Conservation (phyloP, 2,113 vertebrate species). For the Herpetotheres cachinnans region DNA sequence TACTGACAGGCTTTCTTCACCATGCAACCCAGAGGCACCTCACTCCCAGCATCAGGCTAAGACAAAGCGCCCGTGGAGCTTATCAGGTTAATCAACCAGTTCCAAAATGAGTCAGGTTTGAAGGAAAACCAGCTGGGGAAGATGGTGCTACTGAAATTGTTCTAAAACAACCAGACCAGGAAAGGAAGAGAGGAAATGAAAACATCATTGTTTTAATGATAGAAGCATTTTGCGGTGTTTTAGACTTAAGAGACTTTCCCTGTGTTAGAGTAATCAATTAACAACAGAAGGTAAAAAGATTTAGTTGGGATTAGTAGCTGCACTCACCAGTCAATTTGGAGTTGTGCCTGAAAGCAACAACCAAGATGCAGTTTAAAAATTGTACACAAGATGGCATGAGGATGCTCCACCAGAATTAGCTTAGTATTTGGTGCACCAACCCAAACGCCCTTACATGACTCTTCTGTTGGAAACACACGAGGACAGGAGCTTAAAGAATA, state of each 20-base stretch:
- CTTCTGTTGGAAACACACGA: conserved; percentile 7
- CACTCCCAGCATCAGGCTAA: not conserved
- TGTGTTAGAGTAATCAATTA: conserved; percentile 28
- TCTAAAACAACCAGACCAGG: not conserved
- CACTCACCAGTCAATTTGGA: not conserved
- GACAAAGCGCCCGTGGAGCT: not conserved
- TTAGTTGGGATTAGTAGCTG: conserved; percentile 19
- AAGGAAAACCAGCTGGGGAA: not conserved
- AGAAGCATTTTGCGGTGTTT: not conserved
- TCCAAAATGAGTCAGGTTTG: not conserved
- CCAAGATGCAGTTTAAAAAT: conserved; percentile 57
- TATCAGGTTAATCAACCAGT: not conserved
- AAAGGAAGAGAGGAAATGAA: not conserved
- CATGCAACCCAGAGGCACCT: not conserved
- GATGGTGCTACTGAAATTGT: not conserved
- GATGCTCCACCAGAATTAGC: conserved; percentile 65
- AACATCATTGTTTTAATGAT: not conserved
- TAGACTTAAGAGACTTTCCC: not conserved
- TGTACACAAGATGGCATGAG: conserved; percentile 72
- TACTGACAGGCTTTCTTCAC: conserved; percentile 5
- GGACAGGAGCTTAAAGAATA: conserved; percentile 64
- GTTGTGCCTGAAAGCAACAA: not conserved
- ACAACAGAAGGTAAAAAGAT: conserved; percentile 12
- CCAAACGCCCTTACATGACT: conserved; percentile 54
- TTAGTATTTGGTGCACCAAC: conserved; percentile 36